phyloP scores from a whole-genome alignment of 2,888 invertebrate species.

The Asteroscopus sphinx region DNA sequence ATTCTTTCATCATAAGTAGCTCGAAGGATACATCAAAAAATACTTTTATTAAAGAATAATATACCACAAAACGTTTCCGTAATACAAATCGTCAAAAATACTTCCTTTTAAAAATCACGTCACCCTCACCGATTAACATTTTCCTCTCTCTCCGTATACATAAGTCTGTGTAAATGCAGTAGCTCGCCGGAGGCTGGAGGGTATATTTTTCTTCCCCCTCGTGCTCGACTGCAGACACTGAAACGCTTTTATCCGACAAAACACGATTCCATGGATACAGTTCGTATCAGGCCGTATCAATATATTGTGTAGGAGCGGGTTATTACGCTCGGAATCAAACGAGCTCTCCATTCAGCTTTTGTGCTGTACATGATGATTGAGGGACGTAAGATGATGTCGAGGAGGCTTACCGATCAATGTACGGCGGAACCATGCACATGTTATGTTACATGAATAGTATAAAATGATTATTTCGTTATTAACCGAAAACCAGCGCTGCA shows the following conservation, averaged over 20 bases:
- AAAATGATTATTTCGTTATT: constrained; percentile 3
- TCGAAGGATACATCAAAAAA: too few species aligned
- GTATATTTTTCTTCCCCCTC: constrained; percentile 51
- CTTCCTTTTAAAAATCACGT: constrained; percentile 5
- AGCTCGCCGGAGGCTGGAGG: constrained; percentile 18
- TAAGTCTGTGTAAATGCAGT: constrained; percentile 16
- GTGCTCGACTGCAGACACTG: constrained; percentile 64
- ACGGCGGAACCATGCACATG: not conserved
- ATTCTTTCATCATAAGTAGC: too few species aligned
- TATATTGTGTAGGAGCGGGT: constrained; percentile 28
- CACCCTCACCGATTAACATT: constrained; percentile 17
- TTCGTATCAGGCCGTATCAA: constrained; percentile 29
- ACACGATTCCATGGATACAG: constrained; percentile 59
- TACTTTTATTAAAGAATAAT: not conserved
- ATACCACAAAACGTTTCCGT: not conserved
- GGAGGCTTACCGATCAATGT: constrained; percentile 22
- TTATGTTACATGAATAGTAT: constrained; percentile 9
- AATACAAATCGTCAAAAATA: not conserved
- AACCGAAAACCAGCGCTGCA: too few species aligned
- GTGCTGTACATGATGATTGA: constrained; percentile 8
- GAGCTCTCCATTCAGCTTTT: constrained; percentile 22
- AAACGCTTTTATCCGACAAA: constrained; percentile 75
- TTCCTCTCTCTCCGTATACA: constrained; percentile 2
- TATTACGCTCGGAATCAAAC: constrained; percentile 34
- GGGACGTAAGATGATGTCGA: constrained; percentile 1